A percentile compares a stretch with the other conserved stretches of the same genome.
phyloP scores from a whole-genome alignment of 1,140 invertebrate species.

The Hermetia illucens region DNA sequence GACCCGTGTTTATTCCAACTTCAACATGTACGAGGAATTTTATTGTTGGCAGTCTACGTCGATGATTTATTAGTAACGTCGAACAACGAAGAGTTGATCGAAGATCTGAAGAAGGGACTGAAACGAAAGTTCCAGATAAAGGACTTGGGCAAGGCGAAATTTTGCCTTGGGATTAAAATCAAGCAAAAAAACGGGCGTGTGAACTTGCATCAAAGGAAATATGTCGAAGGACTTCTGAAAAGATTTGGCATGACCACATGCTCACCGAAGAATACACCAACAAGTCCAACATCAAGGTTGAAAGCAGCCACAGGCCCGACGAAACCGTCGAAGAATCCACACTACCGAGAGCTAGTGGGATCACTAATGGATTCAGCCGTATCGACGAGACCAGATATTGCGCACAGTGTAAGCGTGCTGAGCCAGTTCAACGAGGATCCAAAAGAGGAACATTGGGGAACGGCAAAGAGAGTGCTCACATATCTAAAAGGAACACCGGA shows the following conservation, averaged over 20 bases:
- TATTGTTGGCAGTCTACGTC: conserved; percentile 28
- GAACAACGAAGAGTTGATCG: conserved; percentile 9
- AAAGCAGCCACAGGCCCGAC: background rate
- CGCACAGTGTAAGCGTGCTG: conserved; percentile 20
- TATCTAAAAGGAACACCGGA: conserved; percentile 30
- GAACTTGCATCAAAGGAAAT: conserved; percentile 18
- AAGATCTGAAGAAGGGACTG: conserved; percentile 13
- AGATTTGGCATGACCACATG: conserved; percentile 16
- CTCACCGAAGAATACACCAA: conserved; percentile 15
- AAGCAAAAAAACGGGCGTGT: conserved; percentile 11
- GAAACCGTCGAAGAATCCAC: too few relatives aligned
- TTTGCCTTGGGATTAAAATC: conserved; percentile 20
- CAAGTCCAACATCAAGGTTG: conserved; percentile 4
- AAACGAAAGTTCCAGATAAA: conserved; percentile 16
- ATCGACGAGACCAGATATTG: conserved; percentile 28
- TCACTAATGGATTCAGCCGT: conserved; percentile 21
- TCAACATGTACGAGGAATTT: conserved; percentile 8
- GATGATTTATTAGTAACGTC: conserved; percentile 31
- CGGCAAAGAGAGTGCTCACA: conserved; percentile 26
- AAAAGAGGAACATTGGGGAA: conserved; percentile 20
- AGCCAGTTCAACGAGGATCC: conserved; percentile 25
- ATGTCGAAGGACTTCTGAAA: conserved; percentile 20
- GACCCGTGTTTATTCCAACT: conserved; percentile 22
- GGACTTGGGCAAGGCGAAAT: conserved; percentile 7
- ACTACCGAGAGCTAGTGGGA: too few relatives aligned